Base-by-base conservation (phyloP, 2,797 vertebrate genomes). In the Crenichthys baileyi region DNA sequence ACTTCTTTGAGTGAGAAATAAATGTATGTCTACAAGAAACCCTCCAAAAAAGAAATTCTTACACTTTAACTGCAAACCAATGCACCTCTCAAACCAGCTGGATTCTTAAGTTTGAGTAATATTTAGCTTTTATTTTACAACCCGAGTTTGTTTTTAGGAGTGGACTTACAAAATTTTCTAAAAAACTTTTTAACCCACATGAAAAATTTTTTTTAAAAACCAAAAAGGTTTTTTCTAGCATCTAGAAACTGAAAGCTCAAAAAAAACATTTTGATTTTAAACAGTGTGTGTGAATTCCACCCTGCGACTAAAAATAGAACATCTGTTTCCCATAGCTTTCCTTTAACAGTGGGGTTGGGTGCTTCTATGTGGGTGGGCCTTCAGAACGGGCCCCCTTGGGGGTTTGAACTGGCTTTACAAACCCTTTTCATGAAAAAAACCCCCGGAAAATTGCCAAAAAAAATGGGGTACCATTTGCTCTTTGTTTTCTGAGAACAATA, bases 321-420 rank as follows among this genome's bases (percentile, higher is more conserved):
- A 91, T 93, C 86, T 91, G 91, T 78, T 93, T 92, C 91, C 82
- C 90, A 91, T 90, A 88, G 85, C 73, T 84, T n/a, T 56, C 77
- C 58, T 41, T 22, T 80, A 86, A 51, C 55, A 61, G 84, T 46
- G 78, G 84, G 78, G 84, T 88, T 81, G 83, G 75, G 75, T 89
- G 73, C 73, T 65, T 86, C 86, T 79, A 80, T 81, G 72, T 58
- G 50, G 74, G 50, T 63, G 24, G 55, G 75, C 75, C 83, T 77
- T 87, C 76, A 73, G 31, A 75, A 63, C 36, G 80, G n/a, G n/a
- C 70, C 83, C 22, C 83, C 73, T 31, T 73, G 81, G 77, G 77
- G 80, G 79, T 76, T 75, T 75, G 73, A 81, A 71, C 83, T 12
- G 87, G 92, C 88, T 92, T 92, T 86, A 7, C 82, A 83, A 91